These are phyloP conservation scores for Cacoxenus indagator DNA, from an alignment of 2,888 invertebrate species.

Conservation along the genomic window DNA sequence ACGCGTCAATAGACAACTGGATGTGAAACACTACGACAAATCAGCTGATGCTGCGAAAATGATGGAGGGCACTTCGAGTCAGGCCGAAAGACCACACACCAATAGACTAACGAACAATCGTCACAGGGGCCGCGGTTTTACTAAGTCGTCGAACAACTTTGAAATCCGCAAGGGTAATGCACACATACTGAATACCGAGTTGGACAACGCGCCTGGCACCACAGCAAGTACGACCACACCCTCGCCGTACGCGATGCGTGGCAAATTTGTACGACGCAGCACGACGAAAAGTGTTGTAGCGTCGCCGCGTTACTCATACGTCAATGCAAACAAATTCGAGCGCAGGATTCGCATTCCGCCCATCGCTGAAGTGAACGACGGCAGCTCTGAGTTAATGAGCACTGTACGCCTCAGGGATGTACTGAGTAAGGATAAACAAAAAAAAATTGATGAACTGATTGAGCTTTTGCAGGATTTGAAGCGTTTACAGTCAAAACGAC, in stretches of 20 bases:
- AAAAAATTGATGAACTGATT: conserved; percentile 57
- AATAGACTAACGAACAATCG: background rate
- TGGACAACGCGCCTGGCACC: conserved; percentile 10
- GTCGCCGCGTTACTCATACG: conserved; percentile 38
- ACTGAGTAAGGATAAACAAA: conserved; percentile 32
- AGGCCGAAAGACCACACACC: background rate
- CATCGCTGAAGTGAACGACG: background rate
- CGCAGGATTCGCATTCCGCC: background rate
- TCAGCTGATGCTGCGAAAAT: background rate
- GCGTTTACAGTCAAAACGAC: conserved; percentile 40
- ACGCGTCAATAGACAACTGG: background rate
- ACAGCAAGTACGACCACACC: conserved; percentile 32
- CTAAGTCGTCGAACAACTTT: background rate
- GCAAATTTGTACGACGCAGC: conserved; percentile 54
- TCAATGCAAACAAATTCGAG: background rate
- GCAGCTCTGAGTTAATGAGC: background rate
- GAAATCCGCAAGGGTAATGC: conserved; percentile 22
- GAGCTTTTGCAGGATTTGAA: conserved; percentile 56
- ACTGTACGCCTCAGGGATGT: conserved; percentile 8
- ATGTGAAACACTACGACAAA: background rate
- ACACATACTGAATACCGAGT: conserved; percentile 33
- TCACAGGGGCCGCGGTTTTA: conserved; percentile 6
- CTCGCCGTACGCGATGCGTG: conserved; percentile 54
- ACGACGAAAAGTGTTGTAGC: conserved; percentile 18
- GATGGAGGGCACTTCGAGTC: conserved; percentile 22